These are phyloP conservation scores for Listrodromus nycthemerus DNA, from an alignment of 2,888 invertebrate species.

Conservation along the genomic window DNA sequence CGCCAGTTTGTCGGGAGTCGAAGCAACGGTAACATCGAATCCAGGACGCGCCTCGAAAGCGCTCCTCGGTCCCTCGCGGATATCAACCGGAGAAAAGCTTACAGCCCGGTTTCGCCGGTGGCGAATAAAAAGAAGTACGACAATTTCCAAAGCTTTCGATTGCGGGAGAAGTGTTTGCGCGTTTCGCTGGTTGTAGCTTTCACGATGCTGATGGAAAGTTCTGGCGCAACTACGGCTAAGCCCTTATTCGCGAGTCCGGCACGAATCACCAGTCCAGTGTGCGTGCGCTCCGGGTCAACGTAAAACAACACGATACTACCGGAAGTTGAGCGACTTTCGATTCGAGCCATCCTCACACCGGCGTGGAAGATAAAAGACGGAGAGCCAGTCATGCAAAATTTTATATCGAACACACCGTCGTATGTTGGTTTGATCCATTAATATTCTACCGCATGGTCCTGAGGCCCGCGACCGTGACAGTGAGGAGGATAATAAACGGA, in stretches of 20 bases:
- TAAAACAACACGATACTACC: not conserved
- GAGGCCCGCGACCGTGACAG: slow-evolving; percentile 31
- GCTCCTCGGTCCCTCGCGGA: slow-evolving; percentile 48
- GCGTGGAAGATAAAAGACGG: not conserved
- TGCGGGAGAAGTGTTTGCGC: not conserved
- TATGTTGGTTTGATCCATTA: not conserved
- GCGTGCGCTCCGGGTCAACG: slow-evolving; percentile 5
- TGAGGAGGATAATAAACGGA: slow-evolving; percentile 38
- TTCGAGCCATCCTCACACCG: not conserved
- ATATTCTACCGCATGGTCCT: slow-evolving; percentile 22
- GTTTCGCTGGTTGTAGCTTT: slow-evolving; percentile 9
- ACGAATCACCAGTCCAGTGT: slow-evolving; percentile 15
- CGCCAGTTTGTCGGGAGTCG: slow-evolving; percentile 83
- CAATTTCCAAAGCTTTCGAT: not conserved
- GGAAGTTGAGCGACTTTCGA: too few species aligned
- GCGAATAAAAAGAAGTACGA: not conserved
- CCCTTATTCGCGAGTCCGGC: slow-evolving; percentile 7
- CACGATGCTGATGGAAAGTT: slow-evolving; percentile 17
- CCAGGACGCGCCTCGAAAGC: slow-evolving; percentile 69
- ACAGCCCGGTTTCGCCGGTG: slow-evolving; percentile 10
- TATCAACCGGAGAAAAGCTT: slow-evolving; percentile 21
- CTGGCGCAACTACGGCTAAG: slow-evolving; percentile 6
- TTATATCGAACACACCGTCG: not conserved
- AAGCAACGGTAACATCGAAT: slow-evolving; percentile 79
- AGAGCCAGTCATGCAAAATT: not conserved